Evolutionary conservation across 2,888 invertebrate species (phyloP).

Genomic region (Rhorus exstirpatorius): DNA sequence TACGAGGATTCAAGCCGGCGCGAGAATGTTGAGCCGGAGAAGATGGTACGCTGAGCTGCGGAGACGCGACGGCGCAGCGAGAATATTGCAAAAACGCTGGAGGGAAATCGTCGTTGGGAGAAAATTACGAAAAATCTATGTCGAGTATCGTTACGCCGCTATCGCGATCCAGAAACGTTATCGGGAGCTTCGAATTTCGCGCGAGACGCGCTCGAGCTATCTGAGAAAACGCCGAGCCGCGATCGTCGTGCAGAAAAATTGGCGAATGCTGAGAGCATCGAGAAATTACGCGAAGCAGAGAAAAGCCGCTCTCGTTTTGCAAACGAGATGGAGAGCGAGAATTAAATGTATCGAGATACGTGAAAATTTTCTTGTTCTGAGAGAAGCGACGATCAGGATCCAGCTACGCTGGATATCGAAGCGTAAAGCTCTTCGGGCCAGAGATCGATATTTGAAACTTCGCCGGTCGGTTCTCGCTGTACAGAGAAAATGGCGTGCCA

Average conservation of each 20-base stretch:
- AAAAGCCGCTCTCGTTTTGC: slow-evolving; percentile 72
- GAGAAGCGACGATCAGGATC: slow-evolving; percentile 82
- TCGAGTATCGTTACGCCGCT: slow-evolving; percentile 42
- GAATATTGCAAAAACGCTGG: slow-evolving; percentile 80
- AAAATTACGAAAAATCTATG: slow-evolving; percentile 50
- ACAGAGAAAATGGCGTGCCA: slow-evolving; percentile 85
- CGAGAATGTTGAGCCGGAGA: slow-evolving; percentile 71
- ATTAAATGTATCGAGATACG: slow-evolving; percentile 35
- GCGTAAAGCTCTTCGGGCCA: slow-evolving; percentile 75
- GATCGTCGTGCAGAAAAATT: slow-evolving; percentile 85
- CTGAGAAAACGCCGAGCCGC: slow-evolving; percentile 76
- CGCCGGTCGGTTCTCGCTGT: slow-evolving; percentile 78
- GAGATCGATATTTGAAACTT: slow-evolving; percentile 77
- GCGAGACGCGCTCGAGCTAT: slow-evolving; percentile 59
- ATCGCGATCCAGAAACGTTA: slow-evolving; percentile 72
- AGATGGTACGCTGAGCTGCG: slow-evolving; percentile 53
- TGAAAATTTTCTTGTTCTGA: slow-evolving; percentile 72
- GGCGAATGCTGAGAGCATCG: slow-evolving; percentile 75
- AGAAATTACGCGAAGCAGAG: slow-evolving; percentile 64
- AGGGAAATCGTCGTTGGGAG: slow-evolving; percentile 74
- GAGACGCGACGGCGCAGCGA: slow-evolving; percentile 63
- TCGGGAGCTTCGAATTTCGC: slow-evolving; percentile 61
- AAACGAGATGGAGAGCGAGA: slow-evolving; percentile 71
- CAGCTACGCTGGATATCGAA: slow-evolving; percentile 86
- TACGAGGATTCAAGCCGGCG: slow-evolving; percentile 81